A percentile compares a stretch with the other conserved stretches of the same genome.
phyloP scores from a whole-genome alignment of 2,888 invertebrate species.

The Lingula anatina region DNA sequence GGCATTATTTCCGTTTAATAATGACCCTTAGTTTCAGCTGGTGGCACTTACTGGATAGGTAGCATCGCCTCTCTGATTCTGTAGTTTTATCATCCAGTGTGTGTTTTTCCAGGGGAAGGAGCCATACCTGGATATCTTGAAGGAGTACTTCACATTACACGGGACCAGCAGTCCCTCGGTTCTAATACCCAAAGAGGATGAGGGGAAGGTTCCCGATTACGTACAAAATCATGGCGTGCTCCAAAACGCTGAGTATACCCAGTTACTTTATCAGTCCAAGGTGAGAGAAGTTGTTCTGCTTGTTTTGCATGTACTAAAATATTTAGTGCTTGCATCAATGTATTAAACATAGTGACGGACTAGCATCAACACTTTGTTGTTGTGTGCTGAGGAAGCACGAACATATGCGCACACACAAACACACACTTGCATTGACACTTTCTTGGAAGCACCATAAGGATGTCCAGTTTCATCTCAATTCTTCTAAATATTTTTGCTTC shows the following conservation, averaged over 20 bases:
- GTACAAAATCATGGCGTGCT: constrained; percentile 53
- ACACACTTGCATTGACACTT: neutral
- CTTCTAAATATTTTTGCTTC: neutral
- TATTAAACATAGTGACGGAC: too few species aligned
- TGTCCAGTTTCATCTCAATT: neutral
- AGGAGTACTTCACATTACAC: constrained; percentile 43
- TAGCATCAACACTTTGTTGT: too few species aligned
- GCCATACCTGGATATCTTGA: constrained; percentile 36
- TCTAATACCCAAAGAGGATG: constrained; percentile 31
- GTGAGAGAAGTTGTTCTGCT: too few species aligned
- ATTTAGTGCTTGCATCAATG: too few species aligned
- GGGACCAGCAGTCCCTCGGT: too few species aligned
- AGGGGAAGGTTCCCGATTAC: constrained; percentile 30
- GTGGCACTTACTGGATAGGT: too few species aligned
- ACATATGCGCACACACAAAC: too few species aligned
- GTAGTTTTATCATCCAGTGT: neutral
- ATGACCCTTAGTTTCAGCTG: too few species aligned
- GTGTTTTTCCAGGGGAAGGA: constrained; percentile 29
- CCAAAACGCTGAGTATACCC: constrained; percentile 41
- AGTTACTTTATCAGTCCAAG: constrained; percentile 42
- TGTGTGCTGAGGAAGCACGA: too few species aligned
- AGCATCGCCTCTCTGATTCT: too few species aligned
- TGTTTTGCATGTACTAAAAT: too few species aligned
- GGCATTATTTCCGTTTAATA: too few species aligned
- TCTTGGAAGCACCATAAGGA: neutral